A percentile compares a stretch with the other conserved stretches of the same genome.
Conservation (phyloP, 1,140 invertebrate species). For the Helicoverpa zea region DNA sequence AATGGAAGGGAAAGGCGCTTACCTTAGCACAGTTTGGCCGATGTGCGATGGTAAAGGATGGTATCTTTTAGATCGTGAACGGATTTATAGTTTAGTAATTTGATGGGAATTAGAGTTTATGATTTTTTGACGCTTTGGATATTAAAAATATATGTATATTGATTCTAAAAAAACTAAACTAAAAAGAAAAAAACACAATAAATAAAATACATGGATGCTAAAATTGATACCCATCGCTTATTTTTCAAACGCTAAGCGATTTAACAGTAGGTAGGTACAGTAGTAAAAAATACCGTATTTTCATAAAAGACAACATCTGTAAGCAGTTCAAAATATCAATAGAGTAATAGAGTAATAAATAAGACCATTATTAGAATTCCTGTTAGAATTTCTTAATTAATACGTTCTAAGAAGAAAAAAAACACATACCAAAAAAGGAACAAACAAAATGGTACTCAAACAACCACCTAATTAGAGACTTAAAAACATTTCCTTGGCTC, state of each 20-base stretch:
- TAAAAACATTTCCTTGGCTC: slow-evolving; percentile 48
- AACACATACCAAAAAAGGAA: background rate
- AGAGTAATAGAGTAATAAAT: too few species aligned
- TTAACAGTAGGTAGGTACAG: too few species aligned
- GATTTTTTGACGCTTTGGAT: background rate
- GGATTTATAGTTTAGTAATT: slow-evolving; percentile 48
- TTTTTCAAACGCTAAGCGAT: too few species aligned
- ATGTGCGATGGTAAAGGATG: slow-evolving; percentile 79
- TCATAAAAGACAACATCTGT: too few species aligned
- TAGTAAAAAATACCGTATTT: too few species aligned
- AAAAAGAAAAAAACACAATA: background rate
- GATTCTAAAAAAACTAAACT: background rate
- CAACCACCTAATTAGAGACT: slow-evolving; percentile 30
- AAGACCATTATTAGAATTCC: too few species aligned
- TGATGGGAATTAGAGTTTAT: slow-evolving; percentile 2
- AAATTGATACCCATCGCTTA: too few species aligned
- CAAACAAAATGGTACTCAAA: background rate
- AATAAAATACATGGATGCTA: too few species aligned
- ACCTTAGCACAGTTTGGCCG: slow-evolving; percentile 84
- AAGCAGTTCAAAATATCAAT: too few species aligned
- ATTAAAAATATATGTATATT: too few species aligned
- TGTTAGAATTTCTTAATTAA: too few species aligned
- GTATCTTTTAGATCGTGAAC: slow-evolving; percentile 62
- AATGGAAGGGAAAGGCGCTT: slow-evolving; percentile 85
- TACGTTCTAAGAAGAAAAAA: background rate